These are phyloP conservation scores for Epistrophe grossulariae DNA, from an alignment of 2,888 invertebrate species.

Conservation along the genomic window DNA sequence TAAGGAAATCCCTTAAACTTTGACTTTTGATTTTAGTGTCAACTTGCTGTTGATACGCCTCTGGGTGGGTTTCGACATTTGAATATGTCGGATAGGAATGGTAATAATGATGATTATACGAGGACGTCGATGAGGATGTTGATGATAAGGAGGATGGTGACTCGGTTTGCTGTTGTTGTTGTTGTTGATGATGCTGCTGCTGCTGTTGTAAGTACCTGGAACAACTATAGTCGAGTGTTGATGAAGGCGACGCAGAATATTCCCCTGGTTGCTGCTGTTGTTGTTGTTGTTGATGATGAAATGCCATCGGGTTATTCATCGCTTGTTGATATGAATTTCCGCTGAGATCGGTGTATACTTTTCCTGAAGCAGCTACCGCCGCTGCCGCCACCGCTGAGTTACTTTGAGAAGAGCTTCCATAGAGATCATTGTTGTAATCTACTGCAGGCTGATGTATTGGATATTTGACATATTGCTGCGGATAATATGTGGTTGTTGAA, in stretches of 20 bases:
- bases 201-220: conserved; percentile 68
- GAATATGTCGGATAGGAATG: conserved; percentile 61
- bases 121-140: conserved; percentile 46
- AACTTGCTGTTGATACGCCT: conserved; percentile 60
- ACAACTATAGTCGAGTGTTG: conserved; percentile 45
- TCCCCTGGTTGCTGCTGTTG: conserved; percentile 33
- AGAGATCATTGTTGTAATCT: conserved; percentile 66
- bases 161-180: conserved; percentile 59
- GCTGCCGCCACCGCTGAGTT: conserved; percentile 5
- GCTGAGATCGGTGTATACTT: conserved; percentile 75
- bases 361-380: conserved; percentile 30
- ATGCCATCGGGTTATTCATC: conserved; percentile 45
- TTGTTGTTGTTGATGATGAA: conserved; percentile 46
- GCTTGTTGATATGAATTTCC: conserved; percentile 52
- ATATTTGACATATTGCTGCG: conserved; percentile 71
- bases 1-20: conserved; percentile 82
- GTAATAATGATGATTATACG: conserved; percentile 61
- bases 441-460: conserved; percentile 47
- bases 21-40: conserved; percentile 78
- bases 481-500: conserved; percentile 50
- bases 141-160: conserved; percentile 52
- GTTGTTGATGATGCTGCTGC: conserved; percentile 19
- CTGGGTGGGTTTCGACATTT: conserved; percentile 27
- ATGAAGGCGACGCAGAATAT: conserved; percentile 39
- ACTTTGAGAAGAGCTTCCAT: conserved; percentile 52